Conservation (phyloP, 2,113 vertebrate genomes). For the Melozone crissalis region DNA sequence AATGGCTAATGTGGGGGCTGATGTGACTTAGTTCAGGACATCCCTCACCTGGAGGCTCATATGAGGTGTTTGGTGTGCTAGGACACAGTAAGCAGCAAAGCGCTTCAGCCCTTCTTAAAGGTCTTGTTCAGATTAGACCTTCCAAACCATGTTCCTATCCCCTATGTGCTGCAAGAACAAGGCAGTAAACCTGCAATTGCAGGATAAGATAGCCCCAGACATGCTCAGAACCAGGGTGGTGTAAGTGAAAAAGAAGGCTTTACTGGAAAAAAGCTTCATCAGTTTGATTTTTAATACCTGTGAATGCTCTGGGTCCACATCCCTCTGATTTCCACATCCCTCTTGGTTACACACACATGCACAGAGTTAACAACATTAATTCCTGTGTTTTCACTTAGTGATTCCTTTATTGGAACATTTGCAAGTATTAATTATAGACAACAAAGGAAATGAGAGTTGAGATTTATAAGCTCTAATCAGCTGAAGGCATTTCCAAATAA, state of each 20-base stretch:
- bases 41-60: neutral
- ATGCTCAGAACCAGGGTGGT: neutral
- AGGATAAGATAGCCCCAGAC: neutral
- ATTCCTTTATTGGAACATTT: conserved; percentile 28
- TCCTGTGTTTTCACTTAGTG: neutral
- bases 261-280: neutral
- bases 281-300: neutral
- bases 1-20: neutral
- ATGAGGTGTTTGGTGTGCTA: neutral
- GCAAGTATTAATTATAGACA: conserved; percentile 12
- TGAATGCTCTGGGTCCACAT: neutral
- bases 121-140: neutral
- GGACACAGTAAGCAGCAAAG: neutral
- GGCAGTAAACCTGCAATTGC: neutral
- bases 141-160: neutral
- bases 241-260: neutral
- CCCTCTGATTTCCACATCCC: neutral
- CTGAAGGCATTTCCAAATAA: conserved; percentile 48
- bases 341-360: neutral
- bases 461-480: conserved; percentile 8
- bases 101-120: neutral
- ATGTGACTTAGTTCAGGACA: neutral
- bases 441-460: neutral
- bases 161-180: neutral
- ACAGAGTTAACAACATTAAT: neutral